Evolutionary conservation across 2,888 invertebrate species (phyloP).

Genomic region (Drosophila rellima): DNA sequence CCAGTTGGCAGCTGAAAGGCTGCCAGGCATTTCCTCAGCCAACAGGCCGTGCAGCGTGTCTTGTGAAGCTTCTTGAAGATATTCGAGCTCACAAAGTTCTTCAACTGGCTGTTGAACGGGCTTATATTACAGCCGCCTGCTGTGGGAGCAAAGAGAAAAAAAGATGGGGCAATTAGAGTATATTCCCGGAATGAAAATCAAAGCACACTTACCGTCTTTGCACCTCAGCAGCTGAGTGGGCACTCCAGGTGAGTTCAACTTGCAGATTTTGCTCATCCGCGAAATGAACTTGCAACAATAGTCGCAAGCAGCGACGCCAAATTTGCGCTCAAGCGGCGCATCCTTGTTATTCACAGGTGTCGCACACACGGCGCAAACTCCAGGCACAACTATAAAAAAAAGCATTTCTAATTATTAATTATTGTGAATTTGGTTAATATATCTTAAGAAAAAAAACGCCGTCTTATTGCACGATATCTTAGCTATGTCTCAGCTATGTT

Average conservation of each 20-base stretch:
- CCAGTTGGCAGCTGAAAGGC: slow-evolving; percentile 92
- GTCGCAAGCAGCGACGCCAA: slow-evolving; percentile 94
- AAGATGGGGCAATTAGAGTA: not conserved
- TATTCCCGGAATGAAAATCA: not conserved
- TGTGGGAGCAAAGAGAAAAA: not conserved
- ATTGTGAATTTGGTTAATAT: too few relatives aligned
- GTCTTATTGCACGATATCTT: too few relatives aligned
- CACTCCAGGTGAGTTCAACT: slow-evolving; percentile 37
- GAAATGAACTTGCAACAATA: slow-evolving; percentile 95
- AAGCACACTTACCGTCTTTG: slow-evolving; percentile 76
- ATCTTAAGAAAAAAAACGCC: too few relatives aligned
- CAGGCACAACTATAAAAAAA: slow-evolving; percentile 86
- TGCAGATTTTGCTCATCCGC: slow-evolving; percentile 87
- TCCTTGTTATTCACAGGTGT: slow-evolving; percentile 91
- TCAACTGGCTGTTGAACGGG: slow-evolving; percentile 8
- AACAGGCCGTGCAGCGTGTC: slow-evolving; percentile 93
- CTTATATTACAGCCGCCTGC: slow-evolving; percentile 5
- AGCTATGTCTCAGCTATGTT: too few relatives aligned
- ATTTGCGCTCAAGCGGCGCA: slow-evolving; percentile 92
- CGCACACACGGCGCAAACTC: slow-evolving; percentile 92
- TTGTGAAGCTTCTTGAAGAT: slow-evolving; percentile 89
- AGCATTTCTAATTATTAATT: not conserved
- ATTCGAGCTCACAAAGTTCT: slow-evolving; percentile 86
- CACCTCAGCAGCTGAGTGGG: slow-evolving; percentile 84
- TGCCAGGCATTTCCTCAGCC: slow-evolving; percentile 93